Conservation (phyloP, 1,140 invertebrate species). For the Pogonomyrmex californicus region DNA sequence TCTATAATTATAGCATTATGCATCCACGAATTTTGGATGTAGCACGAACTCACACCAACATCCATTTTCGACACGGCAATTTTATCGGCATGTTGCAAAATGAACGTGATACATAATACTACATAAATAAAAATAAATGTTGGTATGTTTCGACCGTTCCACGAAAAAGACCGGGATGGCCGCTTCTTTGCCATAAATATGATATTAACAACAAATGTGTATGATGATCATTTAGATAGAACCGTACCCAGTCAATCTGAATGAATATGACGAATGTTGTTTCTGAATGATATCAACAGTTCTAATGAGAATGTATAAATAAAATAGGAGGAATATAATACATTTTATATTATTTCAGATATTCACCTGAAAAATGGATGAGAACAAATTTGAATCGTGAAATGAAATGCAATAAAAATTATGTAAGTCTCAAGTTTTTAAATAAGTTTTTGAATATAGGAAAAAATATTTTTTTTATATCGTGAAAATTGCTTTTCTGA, state of each 20-base stretch:
- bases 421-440: constrained; percentile 20
- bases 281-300: constrained; percentile 57
- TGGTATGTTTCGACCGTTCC: too few relatives aligned
- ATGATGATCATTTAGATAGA: constrained; percentile 73
- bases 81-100: too few relatives aligned
- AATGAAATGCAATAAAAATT: not conserved
- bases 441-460: constrained; percentile 11
- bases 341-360: constrained; percentile 30
- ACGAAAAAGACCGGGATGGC: too few relatives aligned
- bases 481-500: not conserved
- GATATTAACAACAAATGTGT: not conserved
- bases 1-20: too few relatives aligned
- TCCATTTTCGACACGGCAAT: too few relatives aligned
- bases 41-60: too few relatives aligned
- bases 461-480: constrained; percentile 8
- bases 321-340: not conserved
- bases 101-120: too few relatives aligned
- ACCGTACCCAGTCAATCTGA: constrained; percentile 79
- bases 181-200: not conserved
- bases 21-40: too few relatives aligned
- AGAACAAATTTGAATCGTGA: not conserved
- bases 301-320: constrained; percentile 7
- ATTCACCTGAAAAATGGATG: constrained; percentile 14
- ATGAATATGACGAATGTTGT: constrained; percentile 73
- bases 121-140: too few relatives aligned